These are phyloP conservation scores for Pseudochirops cupreus DNA, from an alignment of 2,797 vertebrate genomes.

Conservation along the genomic window DNA sequence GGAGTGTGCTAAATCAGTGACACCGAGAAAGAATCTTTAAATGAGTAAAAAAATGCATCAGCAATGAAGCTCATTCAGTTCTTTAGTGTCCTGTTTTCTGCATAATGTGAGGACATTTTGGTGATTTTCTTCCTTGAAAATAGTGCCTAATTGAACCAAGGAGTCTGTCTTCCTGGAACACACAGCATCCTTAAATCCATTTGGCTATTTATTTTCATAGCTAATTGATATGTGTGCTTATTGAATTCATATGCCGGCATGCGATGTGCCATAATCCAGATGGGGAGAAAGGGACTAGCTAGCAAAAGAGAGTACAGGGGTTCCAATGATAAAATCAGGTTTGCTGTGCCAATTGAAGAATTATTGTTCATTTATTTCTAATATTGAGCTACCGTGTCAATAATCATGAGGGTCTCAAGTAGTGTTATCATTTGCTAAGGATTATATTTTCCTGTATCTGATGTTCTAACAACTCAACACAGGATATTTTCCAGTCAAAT, in stretches of 20 bases:
- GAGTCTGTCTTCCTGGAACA: background rate
- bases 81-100: background rate
- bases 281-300: background rate
- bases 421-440: background rate
- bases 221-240: background rate
- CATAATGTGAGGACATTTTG: background rate
- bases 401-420: background rate
- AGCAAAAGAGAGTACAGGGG: background rate
- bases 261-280: background rate
- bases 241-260: background rate
- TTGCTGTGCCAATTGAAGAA: background rate
- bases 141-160: background rate
- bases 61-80: background rate
- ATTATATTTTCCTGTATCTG: background rate
- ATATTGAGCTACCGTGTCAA: background rate
- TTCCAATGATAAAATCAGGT: background rate
- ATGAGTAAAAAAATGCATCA: constrained; percentile 1
- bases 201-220: background rate
- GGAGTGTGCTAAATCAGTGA: constrained; percentile 4
- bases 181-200: background rate
- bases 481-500: constrained; percentile 1
- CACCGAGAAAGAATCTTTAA: constrained; percentile 1
- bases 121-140: background rate
- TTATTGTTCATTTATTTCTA: background rate
- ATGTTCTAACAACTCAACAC: background rate